phyloP scores from a whole-genome alignment of 2,888 invertebrate species.

The Athripsodes cinereus region DNA sequence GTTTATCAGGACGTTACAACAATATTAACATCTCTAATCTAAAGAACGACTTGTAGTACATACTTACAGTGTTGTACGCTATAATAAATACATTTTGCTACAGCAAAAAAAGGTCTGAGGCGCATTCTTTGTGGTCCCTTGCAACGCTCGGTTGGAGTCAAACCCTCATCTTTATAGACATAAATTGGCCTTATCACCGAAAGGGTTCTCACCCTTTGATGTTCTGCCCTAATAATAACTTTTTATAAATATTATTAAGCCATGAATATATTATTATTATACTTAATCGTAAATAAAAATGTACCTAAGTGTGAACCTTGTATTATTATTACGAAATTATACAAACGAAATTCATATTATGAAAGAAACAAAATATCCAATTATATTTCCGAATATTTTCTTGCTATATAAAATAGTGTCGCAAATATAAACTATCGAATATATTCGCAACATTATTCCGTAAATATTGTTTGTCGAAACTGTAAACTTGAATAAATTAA shows the following conservation, averaged over 20 bases:
- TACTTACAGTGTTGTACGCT: too few species aligned
- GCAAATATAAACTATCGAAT: too few species aligned
- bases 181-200: conserved; percentile 1
- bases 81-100: background rate
- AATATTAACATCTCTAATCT: background rate
- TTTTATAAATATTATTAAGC: background rate
- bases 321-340: too few species aligned
- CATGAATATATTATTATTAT: background rate
- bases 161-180: background rate
- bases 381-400: too few species aligned
- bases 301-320: background rate
- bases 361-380: too few species aligned
- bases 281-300: background rate
- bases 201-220: background rate
- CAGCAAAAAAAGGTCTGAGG: background rate
- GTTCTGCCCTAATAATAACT: background rate
- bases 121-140: background rate
- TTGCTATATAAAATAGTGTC: too few species aligned
- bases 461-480: too few species aligned
- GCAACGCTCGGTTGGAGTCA: conserved; percentile 2
- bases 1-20: too few species aligned
- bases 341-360: too few species aligned
- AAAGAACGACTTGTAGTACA: too few species aligned
- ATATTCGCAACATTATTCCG: too few species aligned
- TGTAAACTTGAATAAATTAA: too few species aligned